Evolutionary conservation across 2,797 vertebrate species (phyloP).

Genomic region (Allenopithecus nigroviridis): DNA sequence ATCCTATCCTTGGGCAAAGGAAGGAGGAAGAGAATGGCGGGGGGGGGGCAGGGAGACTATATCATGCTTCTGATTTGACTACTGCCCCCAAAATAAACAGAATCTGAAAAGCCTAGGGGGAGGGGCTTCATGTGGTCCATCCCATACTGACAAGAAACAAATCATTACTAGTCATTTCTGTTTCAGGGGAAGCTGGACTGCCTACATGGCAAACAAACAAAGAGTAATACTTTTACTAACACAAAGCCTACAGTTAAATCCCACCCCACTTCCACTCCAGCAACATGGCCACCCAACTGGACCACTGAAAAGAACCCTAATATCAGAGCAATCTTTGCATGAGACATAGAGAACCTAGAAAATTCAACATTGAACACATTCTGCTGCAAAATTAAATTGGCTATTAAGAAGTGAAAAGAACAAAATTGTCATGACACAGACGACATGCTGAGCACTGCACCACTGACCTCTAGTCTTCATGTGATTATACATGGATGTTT

Average conservation of each 20-base stretch:
- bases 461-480: background rate
- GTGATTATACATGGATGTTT: background rate
- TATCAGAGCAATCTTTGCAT: background rate
- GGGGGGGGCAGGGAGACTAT: background rate
- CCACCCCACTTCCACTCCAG: background rate
- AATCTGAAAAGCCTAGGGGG: background rate
- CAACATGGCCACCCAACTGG: background rate
- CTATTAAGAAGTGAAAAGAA: slow-evolving; percentile 12
- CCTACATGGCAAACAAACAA: background rate
- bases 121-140: background rate
- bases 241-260: background rate
- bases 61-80: background rate
- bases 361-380: background rate
- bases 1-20: background rate
- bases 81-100: background rate
- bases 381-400: slow-evolving; percentile 37
- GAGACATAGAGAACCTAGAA: background rate
- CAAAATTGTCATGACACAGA: background rate
- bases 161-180: background rate
- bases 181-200: background rate
- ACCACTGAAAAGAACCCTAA: background rate
- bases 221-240: background rate
- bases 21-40: background rate
- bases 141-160: background rate
- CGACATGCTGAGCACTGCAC: background rate